phyloP scores from a whole-genome alignment of 1,140 invertebrate genomes.

The Atopsyche davidsoni region DNA sequence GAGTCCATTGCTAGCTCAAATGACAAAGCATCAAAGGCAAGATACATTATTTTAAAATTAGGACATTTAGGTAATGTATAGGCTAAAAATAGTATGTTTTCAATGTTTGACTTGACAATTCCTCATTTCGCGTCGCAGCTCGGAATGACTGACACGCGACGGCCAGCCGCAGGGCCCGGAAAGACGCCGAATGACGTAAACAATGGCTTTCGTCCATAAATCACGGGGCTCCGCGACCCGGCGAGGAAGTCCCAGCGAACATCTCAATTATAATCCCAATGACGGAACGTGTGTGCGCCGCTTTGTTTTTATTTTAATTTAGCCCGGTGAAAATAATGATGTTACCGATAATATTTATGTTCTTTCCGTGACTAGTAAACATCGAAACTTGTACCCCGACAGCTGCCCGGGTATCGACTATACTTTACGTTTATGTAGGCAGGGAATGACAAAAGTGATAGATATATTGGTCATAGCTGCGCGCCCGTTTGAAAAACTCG shows the following conservation, averaged over 20 bases:
- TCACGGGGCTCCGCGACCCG: not conserved
- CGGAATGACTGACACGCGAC: no score
- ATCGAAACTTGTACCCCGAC: slow-evolving; percentile 28
- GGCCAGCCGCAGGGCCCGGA: no score
- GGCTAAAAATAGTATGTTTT: no score
- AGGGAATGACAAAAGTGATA: slow-evolving; percentile 29
- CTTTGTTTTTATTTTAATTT: slow-evolving; percentile 20
- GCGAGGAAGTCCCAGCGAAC: not conserved
- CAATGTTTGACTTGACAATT: no score
- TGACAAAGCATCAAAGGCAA: no score
- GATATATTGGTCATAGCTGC: slow-evolving; percentile 20
- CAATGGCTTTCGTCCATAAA: no score
- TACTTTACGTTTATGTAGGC: slow-evolving; percentile 24
- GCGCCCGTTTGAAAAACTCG: not conserved
- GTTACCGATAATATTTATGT: slow-evolving; percentile 27
- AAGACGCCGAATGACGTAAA: no score
- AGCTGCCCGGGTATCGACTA: slow-evolving; percentile 24
- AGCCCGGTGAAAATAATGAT: slow-evolving; percentile 24
- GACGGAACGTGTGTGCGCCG: not conserved
- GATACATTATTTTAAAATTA: no score
- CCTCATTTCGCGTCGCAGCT: no score
- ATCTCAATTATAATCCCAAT: slow-evolving; percentile 13
- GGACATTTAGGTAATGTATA: no score
- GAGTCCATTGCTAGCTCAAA: no score
- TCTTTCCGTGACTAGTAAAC: slow-evolving; percentile 29